These are phyloP conservation scores for Neotoma lepida DNA, from an alignment of 2,113 vertebrate species.

Conservation along the genomic window DNA sequence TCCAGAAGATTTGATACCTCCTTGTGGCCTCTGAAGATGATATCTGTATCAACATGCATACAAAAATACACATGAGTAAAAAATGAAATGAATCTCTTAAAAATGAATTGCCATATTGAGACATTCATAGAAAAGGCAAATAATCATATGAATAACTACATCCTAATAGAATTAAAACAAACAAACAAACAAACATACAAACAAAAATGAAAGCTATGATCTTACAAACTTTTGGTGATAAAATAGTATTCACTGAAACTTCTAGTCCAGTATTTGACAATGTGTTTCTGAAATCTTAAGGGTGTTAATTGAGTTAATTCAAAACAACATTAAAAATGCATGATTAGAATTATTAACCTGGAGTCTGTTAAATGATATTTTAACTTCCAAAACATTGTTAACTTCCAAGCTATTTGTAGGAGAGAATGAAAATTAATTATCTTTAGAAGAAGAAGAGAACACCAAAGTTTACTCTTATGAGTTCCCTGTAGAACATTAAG, in stretches of 20 bases:
- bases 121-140: slow-evolving; percentile 27
- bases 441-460: slow-evolving; percentile 3
- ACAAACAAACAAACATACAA: too few species aligned
- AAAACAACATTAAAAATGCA: background rate
- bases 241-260: slow-evolving; percentile 32
- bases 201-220: too few species aligned
- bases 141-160: background rate
- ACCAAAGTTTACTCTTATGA: background rate
- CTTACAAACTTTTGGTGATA: background rate
- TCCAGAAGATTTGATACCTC: background rate
- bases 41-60: background rate
- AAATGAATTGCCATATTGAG: background rate
- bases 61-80: background rate
- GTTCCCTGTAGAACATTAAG: background rate
- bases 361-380: slow-evolving; percentile 41
- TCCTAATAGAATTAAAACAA: too few species aligned
- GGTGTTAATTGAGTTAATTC: slow-evolving; percentile 53
- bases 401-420: slow-evolving; percentile 25
- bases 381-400: slow-evolving; percentile 20
- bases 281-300: slow-evolving; percentile 43
- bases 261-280: slow-evolving; percentile 7
- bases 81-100: background rate
- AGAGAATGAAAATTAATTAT: slow-evolving; percentile 10
- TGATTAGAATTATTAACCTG: slow-evolving; percentile 17
- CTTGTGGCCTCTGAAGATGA: background rate